These are phyloP conservation scores for Enteromius mattozi DNA, from an alignment of 2,797 vertebrate species.

Conservation along the genomic window DNA sequence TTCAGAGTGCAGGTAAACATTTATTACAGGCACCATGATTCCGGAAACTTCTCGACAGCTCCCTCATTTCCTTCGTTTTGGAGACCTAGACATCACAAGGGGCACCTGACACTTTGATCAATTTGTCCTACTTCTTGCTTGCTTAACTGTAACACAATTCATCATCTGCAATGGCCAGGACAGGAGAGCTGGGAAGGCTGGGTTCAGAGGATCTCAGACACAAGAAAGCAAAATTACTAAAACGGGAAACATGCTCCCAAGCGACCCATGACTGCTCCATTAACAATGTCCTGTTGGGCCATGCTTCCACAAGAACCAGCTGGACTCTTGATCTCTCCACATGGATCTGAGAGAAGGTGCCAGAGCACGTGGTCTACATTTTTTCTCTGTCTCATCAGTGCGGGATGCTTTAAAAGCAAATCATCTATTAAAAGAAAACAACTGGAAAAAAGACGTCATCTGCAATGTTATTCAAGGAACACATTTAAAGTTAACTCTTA, in stretches of 20 bases:
- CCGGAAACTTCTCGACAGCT: constrained; percentile 77
- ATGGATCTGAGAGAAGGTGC: constrained; percentile 53
- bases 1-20: constrained; percentile 77
- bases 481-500: not conserved
- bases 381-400: constrained; percentile 20
- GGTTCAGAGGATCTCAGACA: constrained; percentile 73
- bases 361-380: constrained; percentile 44
- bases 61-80: constrained; percentile 74
- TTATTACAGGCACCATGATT: constrained; percentile 73
- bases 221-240: constrained; percentile 78
- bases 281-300: constrained; percentile 75
- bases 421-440: constrained; percentile 5
- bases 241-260: constrained; percentile 75
- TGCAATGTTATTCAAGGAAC: constrained; percentile 58
- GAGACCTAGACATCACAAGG: constrained; percentile 80
- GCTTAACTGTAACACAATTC: constrained; percentile 83
- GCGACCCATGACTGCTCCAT: constrained; percentile 73
- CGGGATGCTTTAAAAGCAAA: not conserved
- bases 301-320: constrained; percentile 59
- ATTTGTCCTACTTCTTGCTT: constrained; percentile 83
- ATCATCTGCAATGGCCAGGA: constrained; percentile 82
- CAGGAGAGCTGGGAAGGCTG: constrained; percentile 70
- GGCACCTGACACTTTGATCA: constrained; percentile 86
- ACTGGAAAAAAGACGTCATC: constrained; percentile 2
- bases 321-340: constrained; percentile 55